Evolutionary conservation across 92 coral and sea anemone genomes (phyloP).

Genomic region (Metridium senile): DNA sequence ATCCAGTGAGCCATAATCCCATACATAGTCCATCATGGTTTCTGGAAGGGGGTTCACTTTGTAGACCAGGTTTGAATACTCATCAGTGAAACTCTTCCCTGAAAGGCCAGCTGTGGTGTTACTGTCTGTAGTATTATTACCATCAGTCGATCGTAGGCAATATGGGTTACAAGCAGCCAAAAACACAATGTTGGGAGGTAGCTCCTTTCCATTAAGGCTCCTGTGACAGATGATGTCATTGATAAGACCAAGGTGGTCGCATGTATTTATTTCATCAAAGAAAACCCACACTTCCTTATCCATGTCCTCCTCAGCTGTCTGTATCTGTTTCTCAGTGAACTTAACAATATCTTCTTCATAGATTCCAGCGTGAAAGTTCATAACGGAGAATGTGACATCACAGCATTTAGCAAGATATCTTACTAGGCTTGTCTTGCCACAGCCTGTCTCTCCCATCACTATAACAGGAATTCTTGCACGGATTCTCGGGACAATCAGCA

Average conservation of each 20-base stretch:
- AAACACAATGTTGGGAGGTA: slow-evolving; percentile 66
- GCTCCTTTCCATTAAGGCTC: slow-evolving; percentile 50
- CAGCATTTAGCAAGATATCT: slow-evolving; percentile 79
- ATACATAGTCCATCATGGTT: slow-evolving; percentile 84
- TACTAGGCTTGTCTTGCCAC: slow-evolving; percentile 85
- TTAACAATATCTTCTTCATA: slow-evolving; percentile 61
- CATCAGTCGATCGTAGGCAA: slow-evolving; percentile 62
- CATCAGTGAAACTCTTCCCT: slow-evolving; percentile 71
- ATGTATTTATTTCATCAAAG: slow-evolving; percentile 84
- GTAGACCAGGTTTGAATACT: slow-evolving; percentile 80
- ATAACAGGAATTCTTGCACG: slow-evolving; percentile 82
- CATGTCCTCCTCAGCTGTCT: slow-evolving; percentile 35
- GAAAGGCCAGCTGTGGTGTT: slow-evolving; percentile 64
- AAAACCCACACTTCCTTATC: slow-evolving; percentile 68
- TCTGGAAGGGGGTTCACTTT: slow-evolving; percentile 87
- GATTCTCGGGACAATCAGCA: slow-evolving; percentile 70
- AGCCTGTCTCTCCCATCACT: slow-evolving; percentile 94
- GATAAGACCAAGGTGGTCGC: slow-evolving; percentile 77
- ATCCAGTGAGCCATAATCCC: slow-evolving; percentile 89
- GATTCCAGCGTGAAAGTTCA: slow-evolving; percentile 82
- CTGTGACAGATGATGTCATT: slow-evolving; percentile 87
- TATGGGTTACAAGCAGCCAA: slow-evolving; percentile 84
- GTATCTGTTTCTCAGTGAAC: slow-evolving; percentile 47
- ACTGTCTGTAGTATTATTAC: too few relatives aligned
- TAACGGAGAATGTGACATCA: slow-evolving; percentile 50